phyloP scores from a whole-genome alignment of 2,113 vertebrate species.

The Picathartes gymnocephalus region DNA sequence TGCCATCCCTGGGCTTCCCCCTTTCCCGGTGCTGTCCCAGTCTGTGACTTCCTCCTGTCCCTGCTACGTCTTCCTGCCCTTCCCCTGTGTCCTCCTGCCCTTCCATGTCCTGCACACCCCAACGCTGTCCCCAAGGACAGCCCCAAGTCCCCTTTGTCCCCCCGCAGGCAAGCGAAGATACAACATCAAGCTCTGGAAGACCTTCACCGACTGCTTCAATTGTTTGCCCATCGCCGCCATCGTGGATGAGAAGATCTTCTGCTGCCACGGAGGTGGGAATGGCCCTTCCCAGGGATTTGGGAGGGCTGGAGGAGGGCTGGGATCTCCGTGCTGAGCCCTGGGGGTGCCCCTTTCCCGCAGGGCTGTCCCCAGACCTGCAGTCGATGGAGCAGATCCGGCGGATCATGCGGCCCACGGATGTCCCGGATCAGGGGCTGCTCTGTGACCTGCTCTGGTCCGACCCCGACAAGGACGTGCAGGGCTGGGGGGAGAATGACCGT shows the following conservation, averaged over 20 bases:
- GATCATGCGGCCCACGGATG: constrained; percentile 95
- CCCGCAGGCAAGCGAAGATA: constrained; percentile 92
- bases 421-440: constrained; percentile 94
- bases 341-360: not conserved
- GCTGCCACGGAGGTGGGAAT: constrained; percentile 90
- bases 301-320: not conserved
- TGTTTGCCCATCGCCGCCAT: constrained; percentile 95
- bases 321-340: not conserved
- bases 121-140: not conserved
- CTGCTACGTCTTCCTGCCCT: accelerated
- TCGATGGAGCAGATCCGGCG: constrained; percentile 97
- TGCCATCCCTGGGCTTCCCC: not conserved
- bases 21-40: accelerated
- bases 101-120: not conserved
- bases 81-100: not conserved
- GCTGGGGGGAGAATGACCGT: constrained; percentile 95
- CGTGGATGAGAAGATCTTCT: constrained; percentile 98
- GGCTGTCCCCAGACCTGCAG: constrained; percentile 91
- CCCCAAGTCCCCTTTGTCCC: not conserved
- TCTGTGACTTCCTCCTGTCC: not conserved
- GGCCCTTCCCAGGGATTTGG: not conserved
- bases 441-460: constrained; percentile 96
- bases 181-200: constrained; percentile 98
- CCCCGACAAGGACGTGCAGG: constrained; percentile 94
- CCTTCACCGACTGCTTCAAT: constrained; percentile 98